Evolutionary conservation across 2,797 vertebrate species (phyloP), one percentile per base, ranked within the genome.

Genomic region (Peromyscus melanophrys): DNA sequence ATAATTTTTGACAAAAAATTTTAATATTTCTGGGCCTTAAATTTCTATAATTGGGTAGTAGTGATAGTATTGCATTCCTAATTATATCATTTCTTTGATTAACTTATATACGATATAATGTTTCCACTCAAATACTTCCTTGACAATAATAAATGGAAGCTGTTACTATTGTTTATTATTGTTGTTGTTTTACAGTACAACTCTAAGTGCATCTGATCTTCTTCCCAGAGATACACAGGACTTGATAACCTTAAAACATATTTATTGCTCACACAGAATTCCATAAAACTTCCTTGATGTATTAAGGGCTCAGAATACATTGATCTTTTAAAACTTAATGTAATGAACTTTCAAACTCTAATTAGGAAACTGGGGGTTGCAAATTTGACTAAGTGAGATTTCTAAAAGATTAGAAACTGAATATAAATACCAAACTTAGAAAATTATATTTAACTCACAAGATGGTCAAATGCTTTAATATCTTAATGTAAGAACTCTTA

Each of bases 1-100:
- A 95, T 21, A 92, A 80, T 88, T 84, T 92, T 82, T 69, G 55
- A 55, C 11, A 75, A 94, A 85, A 78, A 27, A 1, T 27, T 55
- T 80, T 46, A 37, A 67, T 59, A 29, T 71, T 84, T 80, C 21
- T 57, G 2, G 2, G 1, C 0, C 27, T 92, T 69, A 94, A 59
- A 92, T 87, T 71, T 46, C 65, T 67, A 6, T 73, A 77, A 71
- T 34, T 88, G 29, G 49, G 10, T 75, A 63, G 78, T 82, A 16
- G 31, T 87, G 34, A 89, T 46, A 61, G 25, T 65, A 76, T 49
- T 55, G 63, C 34, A 34, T 49, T 63, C 2, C n/a, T 46, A 37
- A 5, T 71, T 81, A 25, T 63, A 7, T 71, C 76, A 31, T 71
- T 86, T 82, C 34, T 89, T 83, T 34, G 77, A 12, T 92, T 77